Evolutionary conservation across 1,140 invertebrate species (phyloP), one percentile per base, ranked within the genome.

Genomic region (Coenobita brevimanus): DNA sequence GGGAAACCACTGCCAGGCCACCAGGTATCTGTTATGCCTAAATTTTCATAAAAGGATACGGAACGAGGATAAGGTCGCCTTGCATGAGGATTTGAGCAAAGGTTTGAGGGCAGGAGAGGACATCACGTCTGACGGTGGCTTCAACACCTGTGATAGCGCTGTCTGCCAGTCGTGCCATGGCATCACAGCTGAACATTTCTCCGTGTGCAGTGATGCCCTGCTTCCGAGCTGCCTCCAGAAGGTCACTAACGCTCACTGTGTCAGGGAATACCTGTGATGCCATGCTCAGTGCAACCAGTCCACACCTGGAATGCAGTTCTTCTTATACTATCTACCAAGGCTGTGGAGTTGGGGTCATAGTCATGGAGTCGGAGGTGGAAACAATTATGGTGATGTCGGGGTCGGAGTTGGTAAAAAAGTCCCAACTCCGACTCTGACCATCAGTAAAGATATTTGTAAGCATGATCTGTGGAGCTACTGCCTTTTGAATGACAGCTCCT

Each of bases 261-360:
- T 82, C 69, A 8, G 81, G 82, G 60, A 83, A 90, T 3, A 89
- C 88, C 71, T 90, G 89, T 41, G 86, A 89, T 24, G 87, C 89
- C 89, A 90, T 90, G 60, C 82, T 85, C 36, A 90, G 78, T 13
- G 89, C 89, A 54, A 90, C 89, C 38, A 90, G 33, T 13, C 89
- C 89, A 82, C 89, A 90, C 33, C 89, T 90, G 79, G n/a, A n/a
- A n/a, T n/a, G n/a, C n/a, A n/a, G n/a, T n/a, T n/a, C n/a, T n/a
- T n/a, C n/a, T n/a, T n/a, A n/a, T n/a, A n/a, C n/a, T n/a, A n/a
- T n/a, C n/a, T n/a, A n/a, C n/a, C n/a, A n/a, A n/a, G n/a, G n/a
- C n/a, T n/a, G n/a, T n/a, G n/a, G n/a, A n/a, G n/a, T n/a, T n/a
- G n/a, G n/a, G n/a, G n/a, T n/a, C n/a, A n/a, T n/a, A n/a, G n/a